Evolutionary conservation across 2,888 invertebrate species (phyloP), one percentile per base, ranked within the genome.

Genomic region (Bombyx huttoni): DNA sequence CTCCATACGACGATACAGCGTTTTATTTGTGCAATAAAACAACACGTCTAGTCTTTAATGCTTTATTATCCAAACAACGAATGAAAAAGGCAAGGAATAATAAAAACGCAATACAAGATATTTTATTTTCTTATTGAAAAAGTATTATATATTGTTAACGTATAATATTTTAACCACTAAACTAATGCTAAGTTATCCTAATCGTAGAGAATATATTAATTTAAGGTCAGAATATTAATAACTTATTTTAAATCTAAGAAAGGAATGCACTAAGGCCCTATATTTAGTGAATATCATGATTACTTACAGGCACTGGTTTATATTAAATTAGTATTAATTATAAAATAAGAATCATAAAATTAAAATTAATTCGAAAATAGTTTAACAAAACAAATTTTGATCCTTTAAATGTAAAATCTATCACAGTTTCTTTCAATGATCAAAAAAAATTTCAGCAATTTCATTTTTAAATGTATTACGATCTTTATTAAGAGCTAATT

Each of bases 281-380:
- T 61, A 62, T 53, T 66, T 67, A 62, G 78, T 83, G 87, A 87
- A 87, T 88, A 87, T 87, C 72, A 75, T 83, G 71, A 70, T 68
- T 64, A 75, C 87, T 86, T 85, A 78, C 87, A 88, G 87, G 87
- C 84, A 87, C 87, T 87, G 87, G 76, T 75, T 57, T 60, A 60
- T 68, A 24, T 24, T 24, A 12, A 40, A 40, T 10, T 40, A 40
- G 8, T 40, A 40, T 10, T 10, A 59, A 52, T 34, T 40, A 40
- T 53, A 60, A 53, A 50, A 59, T 59, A 64, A 58, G 57, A 64
- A 1, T 62, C 59, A 59, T 55, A 55, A 57, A 34, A 53, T 55
- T 56, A 53, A 53, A 58, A 53, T 63, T 58, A 56, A 63, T 62
- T 55, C 49, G 51, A 55, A 63, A 48, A 48, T 47, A 47, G 10